Percentiles rank a stretch among this genome's conserved stretches.
These are phyloP conservation scores for Athene noctua DNA, from an alignment of 2,113 vertebrate species.

Conservation along the genomic window DNA sequence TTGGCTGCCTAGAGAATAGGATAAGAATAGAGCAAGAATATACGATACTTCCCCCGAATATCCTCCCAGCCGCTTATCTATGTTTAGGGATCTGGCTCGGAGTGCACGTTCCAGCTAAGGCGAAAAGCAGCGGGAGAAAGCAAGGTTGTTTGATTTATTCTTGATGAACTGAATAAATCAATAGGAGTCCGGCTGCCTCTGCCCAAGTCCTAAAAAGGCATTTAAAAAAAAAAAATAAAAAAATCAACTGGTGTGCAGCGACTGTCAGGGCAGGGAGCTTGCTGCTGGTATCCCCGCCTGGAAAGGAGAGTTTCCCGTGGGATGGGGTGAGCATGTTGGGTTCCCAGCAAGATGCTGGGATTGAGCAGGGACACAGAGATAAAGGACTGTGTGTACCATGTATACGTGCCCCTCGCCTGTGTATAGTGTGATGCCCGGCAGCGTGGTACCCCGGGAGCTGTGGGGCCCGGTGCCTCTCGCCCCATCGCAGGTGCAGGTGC, in stretches of 20 bases:
- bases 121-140: not conserved
- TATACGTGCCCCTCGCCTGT: rapidly evolving
- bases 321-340: rapidly evolving
- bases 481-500: rapidly evolving
- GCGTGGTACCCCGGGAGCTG: rapidly evolving
- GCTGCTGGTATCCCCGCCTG: not conserved
- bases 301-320: not conserved
- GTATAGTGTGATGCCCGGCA: rapidly evolving
- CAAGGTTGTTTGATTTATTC: not conserved
- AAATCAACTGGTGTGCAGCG: not conserved
- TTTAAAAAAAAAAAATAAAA: not conserved
- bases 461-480: rapidly evolving
- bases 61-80: slow-evolving; percentile 26
- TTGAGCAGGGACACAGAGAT: rapidly evolving
- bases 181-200: not conserved
- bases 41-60: slow-evolving; percentile 37
- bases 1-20: slow-evolving; percentile 41
- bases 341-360: not conserved
- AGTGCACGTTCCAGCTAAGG: not conserved
- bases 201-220: not conserved
- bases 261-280: rapidly evolving
- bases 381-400: rapidly evolving
- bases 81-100: slow-evolving; percentile 19
- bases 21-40: slow-evolving; percentile 58
- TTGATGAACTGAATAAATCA: not conserved